phyloP scores from a whole-genome alignment of 2,797 vertebrate species.

The Cacajao melanocephalus region DNA sequence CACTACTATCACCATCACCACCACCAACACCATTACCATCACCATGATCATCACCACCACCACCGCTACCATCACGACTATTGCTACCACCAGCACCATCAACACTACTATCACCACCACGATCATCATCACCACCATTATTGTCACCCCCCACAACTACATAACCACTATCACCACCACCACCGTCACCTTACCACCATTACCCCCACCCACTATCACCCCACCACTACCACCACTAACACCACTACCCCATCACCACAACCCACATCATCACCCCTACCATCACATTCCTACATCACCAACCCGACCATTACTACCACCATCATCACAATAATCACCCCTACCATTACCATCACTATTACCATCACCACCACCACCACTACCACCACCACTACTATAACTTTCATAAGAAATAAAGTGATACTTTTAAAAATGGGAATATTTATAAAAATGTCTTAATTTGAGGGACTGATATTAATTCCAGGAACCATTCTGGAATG shows the following conservation, averaged over 20 bases:
- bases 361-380: neutral
- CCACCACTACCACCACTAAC: too few species aligned
- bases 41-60: neutral
- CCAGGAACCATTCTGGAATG: neutral
- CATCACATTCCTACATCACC: neutral
- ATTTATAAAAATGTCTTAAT: slow-evolving; percentile 32
- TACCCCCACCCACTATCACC: neutral
- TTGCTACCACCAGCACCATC: neutral
- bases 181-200: neutral
- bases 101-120: neutral
- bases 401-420: neutral
- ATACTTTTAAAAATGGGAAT: neutral
- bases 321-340: neutral
- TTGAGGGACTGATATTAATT: neutral
- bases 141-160: neutral
- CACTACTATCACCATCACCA: neutral
- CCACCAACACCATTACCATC: neutral
- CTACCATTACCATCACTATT: too few species aligned
- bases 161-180: neutral
- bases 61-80: too few species aligned
- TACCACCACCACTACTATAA: neutral
- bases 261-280: neutral
- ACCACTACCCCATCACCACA: neutral
- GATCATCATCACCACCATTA: neutral
- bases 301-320: neutral